Conservation (phyloP, 1,140 invertebrate species). For the Camponotus vicinus region DNA sequence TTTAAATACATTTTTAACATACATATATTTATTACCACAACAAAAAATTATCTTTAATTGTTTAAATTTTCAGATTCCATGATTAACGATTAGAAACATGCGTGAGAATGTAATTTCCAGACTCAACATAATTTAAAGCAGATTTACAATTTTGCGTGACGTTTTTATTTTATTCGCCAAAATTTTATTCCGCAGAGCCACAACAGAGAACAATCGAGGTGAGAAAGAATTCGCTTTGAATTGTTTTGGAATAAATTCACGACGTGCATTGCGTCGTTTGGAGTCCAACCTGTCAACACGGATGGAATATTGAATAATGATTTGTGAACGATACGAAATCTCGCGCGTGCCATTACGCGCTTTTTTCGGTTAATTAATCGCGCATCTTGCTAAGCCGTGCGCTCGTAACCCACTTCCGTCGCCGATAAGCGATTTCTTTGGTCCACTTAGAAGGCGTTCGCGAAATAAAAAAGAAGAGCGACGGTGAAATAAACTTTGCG, state of each 20-base stretch:
- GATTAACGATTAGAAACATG: neutral
- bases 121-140: neutral
- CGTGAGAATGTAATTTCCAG: neutral
- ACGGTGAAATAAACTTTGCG: neutral
- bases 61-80: neutral
- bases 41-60: neutral
- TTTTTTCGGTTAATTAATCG: slow-evolving; percentile 57
- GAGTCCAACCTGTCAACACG: neutral
- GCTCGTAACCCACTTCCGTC: slow-evolving; percentile 49
- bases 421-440: slow-evolving; percentile 56
- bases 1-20: neutral
- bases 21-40: neutral
- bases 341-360: neutral
- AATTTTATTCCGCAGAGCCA: neutral
- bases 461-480: neutral
- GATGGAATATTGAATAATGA: slow-evolving; percentile 11
- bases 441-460: slow-evolving; percentile 38
- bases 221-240: neutral
- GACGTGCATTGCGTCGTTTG: neutral
- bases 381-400: neutral
- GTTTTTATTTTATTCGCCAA: neutral
- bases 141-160: neutral
- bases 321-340: neutral
- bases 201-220: neutral
- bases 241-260: neutral